Conservation (phyloP, 1,140 invertebrate species). For the Mycetomoellerius zeteki region DNA sequence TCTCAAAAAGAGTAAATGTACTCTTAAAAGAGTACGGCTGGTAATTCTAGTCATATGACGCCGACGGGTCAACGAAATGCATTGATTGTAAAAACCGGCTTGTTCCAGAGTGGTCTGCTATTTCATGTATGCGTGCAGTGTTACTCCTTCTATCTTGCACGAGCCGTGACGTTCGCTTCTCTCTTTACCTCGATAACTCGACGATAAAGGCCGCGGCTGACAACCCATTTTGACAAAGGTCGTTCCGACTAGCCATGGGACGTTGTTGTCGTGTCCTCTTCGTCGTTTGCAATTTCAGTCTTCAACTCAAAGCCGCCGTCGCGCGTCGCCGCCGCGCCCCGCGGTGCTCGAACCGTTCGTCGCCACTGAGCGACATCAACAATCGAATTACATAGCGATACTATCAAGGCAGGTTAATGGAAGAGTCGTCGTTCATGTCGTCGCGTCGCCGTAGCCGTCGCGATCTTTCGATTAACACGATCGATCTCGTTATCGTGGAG, state of each 20-base stretch:
- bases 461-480: slow-evolving; percentile 49
- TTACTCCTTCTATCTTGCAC: slow-evolving; percentile 35
- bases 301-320: slow-evolving; percentile 52
- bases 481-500: slow-evolving; percentile 1
- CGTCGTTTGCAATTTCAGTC: slow-evolving; percentile 71
- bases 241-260: slow-evolving; percentile 62
- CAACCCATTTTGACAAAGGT: slow-evolving; percentile 83
- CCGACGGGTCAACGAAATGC: not conserved
- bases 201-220: slow-evolving; percentile 83
- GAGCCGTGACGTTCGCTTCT: not conserved
- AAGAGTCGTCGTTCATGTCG: slow-evolving; percentile 4
- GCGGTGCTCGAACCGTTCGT: slow-evolving; percentile 10
- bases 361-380: slow-evolving; percentile 29
- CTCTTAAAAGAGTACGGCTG: no score
- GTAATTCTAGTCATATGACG: no score
- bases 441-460: not conserved
- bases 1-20: no score
- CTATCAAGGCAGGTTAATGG: slow-evolving; percentile 48
- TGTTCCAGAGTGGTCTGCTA: not conserved
- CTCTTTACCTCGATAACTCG: slow-evolving; percentile 74
- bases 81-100: slow-evolving; percentile 53
- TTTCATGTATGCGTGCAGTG: not conserved
- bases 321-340: not conserved
- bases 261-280: slow-evolving; percentile 47
- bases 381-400: slow-evolving; percentile 58